phyloP scores from a whole-genome alignment of 1,140 invertebrate species.

The Heliconius melpomene region DNA sequence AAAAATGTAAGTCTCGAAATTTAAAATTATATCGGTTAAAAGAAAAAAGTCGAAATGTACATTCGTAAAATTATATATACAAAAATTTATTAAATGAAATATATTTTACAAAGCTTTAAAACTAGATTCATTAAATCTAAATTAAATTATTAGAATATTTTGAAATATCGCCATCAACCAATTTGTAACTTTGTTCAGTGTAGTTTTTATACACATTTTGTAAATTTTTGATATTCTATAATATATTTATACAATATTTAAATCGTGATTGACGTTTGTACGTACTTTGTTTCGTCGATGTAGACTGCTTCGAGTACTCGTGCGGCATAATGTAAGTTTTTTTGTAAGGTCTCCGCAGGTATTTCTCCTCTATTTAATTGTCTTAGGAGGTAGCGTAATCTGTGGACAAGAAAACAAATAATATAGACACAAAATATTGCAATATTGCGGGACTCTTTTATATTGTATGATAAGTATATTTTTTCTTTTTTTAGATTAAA shows the following conservation, averaged over 20 bases:
- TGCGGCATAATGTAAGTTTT: conserved; percentile 92
- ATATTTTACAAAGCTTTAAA: too few relatives aligned
- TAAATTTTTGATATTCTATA: conserved; percentile 1
- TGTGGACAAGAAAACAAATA: conserved; percentile 77
- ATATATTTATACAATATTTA: neutral
- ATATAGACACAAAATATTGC: too few relatives aligned
- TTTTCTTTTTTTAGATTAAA: too few relatives aligned
- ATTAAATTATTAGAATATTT: neutral
- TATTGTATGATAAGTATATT: too few relatives aligned
- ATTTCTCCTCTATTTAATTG: conserved; percentile 92
- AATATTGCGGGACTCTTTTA: too few relatives aligned
- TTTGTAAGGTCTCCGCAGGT: conserved; percentile 90
- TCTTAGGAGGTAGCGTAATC: conserved; percentile 90
- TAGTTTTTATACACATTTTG: conserved; percentile 17
- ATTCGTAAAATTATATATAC: too few relatives aligned
- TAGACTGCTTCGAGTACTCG: conserved; percentile 93
- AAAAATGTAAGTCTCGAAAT: too few relatives aligned
- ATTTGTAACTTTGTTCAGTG: conserved; percentile 31
- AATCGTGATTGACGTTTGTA: conserved; percentile 22
- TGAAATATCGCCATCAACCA: neutral
- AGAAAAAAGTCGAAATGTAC: too few relatives aligned
- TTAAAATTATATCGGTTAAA: too few relatives aligned
- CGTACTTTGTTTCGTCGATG: conserved; percentile 91
- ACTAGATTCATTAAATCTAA: neutral
- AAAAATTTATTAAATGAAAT: too few relatives aligned